Conservation (phyloP, 2,113 vertebrate genomes). For the Anthoscopus minutus region DNA sequence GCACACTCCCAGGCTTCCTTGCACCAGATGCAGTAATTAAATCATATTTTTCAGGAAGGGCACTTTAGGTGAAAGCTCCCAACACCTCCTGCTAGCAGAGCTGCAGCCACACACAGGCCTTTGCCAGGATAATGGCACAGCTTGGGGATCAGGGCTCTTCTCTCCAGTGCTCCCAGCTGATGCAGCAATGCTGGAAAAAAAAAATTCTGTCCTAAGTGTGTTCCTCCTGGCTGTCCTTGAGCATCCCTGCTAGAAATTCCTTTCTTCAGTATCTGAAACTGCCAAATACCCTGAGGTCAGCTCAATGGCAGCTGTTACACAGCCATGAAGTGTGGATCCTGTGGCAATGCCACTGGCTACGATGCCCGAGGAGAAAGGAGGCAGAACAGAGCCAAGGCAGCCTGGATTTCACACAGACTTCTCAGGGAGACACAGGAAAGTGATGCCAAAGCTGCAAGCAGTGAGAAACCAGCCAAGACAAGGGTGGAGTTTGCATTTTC, state of each 20-base stretch:
- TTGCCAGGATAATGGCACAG: background rate
- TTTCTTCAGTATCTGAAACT: background rate
- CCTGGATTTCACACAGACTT: background rate
- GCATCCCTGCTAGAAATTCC: background rate
- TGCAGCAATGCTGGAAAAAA: background rate
- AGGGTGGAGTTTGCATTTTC: background rate
- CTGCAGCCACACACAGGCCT: background rate
- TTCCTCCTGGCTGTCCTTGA: background rate
- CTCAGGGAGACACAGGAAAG: background rate
- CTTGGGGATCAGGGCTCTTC: background rate
- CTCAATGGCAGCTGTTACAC: background rate
- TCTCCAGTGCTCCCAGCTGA: background rate
- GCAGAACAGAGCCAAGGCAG: background rate
- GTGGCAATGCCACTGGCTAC: background rate
- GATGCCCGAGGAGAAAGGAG: background rate
- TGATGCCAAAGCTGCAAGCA: background rate
- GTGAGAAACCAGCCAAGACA: background rate
- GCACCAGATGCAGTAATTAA: background rate
- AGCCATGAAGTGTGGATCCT: background rate
- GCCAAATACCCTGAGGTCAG: background rate
- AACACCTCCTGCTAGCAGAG: background rate
- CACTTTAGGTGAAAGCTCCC: background rate
- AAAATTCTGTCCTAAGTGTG: background rate
- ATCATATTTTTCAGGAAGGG: background rate
- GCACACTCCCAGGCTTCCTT: background rate